phyloP scores from a whole-genome alignment of 2,113 vertebrate species.

The Albula goreensis region DNA sequence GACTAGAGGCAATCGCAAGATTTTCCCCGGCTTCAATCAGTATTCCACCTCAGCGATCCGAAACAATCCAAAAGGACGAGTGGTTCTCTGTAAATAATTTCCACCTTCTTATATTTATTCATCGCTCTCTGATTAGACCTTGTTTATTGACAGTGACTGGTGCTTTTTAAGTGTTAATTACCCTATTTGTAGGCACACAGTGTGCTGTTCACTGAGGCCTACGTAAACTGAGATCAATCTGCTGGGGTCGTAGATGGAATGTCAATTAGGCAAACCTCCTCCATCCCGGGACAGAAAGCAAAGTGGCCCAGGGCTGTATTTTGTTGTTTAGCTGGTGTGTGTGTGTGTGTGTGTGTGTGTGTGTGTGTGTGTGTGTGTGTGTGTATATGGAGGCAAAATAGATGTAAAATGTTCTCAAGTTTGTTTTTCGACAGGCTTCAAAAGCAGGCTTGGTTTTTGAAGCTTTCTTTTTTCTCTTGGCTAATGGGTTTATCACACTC shows the following conservation, averaged over 20 bases:
- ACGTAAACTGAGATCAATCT: conserved; percentile 69
- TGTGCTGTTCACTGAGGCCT: conserved; percentile 68
- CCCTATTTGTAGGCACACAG: conserved; percentile 68
- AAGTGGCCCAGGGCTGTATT: conserved; percentile 44
- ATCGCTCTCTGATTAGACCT: conserved; percentile 47
- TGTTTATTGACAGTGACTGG: conserved; percentile 49
- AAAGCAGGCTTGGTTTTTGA: background rate
- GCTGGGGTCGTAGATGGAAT: conserved; percentile 57
- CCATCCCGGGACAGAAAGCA: conserved; percentile 56
- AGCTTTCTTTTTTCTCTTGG: background rate
- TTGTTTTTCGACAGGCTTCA: background rate
- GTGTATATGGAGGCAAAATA: background rate
- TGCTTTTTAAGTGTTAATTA: conserved; percentile 72
- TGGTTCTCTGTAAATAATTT: background rate
- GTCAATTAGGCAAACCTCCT: conserved; percentile 53
- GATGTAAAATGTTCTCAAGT: background rate
- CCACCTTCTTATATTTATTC: background rate
- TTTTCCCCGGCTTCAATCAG: background rate
- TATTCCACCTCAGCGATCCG: background rate
- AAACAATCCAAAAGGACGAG: background rate
- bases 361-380: too few species aligned
- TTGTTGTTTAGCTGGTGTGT: background rate
- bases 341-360: too few species aligned
- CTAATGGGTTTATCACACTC: background rate
- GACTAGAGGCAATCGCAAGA: background rate